Evolutionary conservation across 2,888 invertebrate genomes (phyloP).

Genomic region (Microlaimidae sp.): DNA sequence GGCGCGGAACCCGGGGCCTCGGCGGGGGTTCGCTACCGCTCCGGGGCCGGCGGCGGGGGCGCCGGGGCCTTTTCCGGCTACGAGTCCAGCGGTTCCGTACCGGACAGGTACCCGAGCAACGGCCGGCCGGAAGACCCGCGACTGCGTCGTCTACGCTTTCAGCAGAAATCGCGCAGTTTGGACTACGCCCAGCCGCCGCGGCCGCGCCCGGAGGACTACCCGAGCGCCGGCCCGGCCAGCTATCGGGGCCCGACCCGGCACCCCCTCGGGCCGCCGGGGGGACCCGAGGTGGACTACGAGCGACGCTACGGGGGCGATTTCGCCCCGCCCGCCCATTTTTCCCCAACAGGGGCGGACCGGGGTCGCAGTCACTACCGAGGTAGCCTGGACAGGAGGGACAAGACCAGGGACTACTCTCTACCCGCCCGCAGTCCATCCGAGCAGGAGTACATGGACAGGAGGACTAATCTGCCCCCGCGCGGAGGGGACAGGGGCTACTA

Average conservation of each 20-base stretch:
- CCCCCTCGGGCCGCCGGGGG: not conserved
- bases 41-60: not conserved
- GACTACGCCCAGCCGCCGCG: slow-evolving; percentile 23
- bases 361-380: not conserved
- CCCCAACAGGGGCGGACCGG: not conserved
- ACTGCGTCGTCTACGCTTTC: slow-evolving; percentile 28
- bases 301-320: not conserved
- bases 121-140: slow-evolving; percentile 20
- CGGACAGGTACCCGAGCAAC: not conserved
- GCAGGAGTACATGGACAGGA: not conserved
- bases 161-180: slow-evolving; percentile 29
- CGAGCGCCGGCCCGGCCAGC: not conserved
- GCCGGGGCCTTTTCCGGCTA: not conserved
- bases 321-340: not conserved
- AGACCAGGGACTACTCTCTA: not conserved
- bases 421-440: slow-evolving; percentile 6
- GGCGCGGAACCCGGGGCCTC: not conserved
- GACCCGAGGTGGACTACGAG: too few relatives aligned
- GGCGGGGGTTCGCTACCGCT: not conserved
- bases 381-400: not conserved
- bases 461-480: not conserved
- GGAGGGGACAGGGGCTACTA: not conserved
- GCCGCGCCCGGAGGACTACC: not conserved
- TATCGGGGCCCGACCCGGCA: not conserved
- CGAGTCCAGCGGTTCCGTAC: not conserved